A percentile compares a stretch with the other conserved stretches of the same genome.
These are phyloP conservation scores for Actias luna DNA, from an alignment of 2,888 invertebrate genomes.

Conservation along the genomic window DNA sequence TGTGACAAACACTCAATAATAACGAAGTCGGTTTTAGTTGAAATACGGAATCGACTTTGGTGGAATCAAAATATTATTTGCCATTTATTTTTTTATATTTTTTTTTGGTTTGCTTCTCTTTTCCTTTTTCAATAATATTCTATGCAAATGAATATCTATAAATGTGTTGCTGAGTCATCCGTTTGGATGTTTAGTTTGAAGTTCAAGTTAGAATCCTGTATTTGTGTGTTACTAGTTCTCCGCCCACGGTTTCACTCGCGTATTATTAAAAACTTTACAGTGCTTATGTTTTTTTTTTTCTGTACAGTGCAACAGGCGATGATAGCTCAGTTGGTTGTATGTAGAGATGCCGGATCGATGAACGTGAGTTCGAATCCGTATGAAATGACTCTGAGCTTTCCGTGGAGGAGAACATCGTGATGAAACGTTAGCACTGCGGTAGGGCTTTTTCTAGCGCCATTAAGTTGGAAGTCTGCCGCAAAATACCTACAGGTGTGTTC, in stretches of 20 bases:
- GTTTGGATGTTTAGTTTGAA: neutral
- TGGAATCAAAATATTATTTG: neutral
- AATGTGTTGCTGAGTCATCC: neutral
- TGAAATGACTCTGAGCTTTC: too few relatives aligned
- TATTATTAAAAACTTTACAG: neutral
- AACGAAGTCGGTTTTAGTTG: conserved; percentile 1
- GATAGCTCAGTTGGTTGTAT: too few relatives aligned
- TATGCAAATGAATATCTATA: neutral
- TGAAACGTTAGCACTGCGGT: too few relatives aligned
- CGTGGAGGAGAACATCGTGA: too few relatives aligned
- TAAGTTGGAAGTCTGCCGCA: too few relatives aligned
- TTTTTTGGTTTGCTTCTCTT: too few relatives aligned
- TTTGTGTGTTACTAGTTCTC: neutral
- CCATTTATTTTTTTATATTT: neutral
- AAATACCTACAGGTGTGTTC: too few relatives aligned
- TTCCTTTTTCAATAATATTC: neutral
- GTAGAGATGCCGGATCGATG: too few relatives aligned
- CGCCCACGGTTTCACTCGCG: neutral
- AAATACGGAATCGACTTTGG: neutral
- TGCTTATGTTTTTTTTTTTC: too few relatives aligned
- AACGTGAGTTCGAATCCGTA: too few relatives aligned
- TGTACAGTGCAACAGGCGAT: too few relatives aligned
- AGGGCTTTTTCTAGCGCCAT: too few relatives aligned
- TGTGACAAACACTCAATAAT: conserved; percentile 7
- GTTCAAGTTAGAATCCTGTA: neutral